phyloP scores from a whole-genome alignment of 2,113 vertebrate species.

The Perca flavescens region DNA sequence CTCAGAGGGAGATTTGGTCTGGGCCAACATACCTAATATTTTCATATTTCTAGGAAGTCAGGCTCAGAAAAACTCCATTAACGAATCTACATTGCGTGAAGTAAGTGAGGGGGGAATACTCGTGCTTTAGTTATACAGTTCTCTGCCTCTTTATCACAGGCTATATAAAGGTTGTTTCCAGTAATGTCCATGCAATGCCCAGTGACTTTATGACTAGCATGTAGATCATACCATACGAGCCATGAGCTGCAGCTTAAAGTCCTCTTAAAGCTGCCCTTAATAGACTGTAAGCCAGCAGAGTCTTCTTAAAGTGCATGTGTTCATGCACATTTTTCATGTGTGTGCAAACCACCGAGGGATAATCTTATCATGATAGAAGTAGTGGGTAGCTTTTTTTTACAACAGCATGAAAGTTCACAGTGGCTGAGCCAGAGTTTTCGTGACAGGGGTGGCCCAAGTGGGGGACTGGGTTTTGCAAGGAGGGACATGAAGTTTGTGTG shows the following conservation, averaged over 20 bases:
- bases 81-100: conserved; percentile 18
- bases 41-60: conserved; percentile 8
- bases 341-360: not conserved
- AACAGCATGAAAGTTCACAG: not conserved
- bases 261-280: conserved; percentile 11
- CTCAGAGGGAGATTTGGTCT: conserved; percentile 22
- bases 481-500: too few relatives aligned
- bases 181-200: conserved; percentile 11
- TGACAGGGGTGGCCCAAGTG: too few relatives aligned
- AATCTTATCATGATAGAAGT: not conserved
- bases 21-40: conserved; percentile 6
- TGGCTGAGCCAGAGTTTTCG: not conserved
- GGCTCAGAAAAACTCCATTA: conserved; percentile 21
- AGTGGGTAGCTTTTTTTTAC: not conserved
- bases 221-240: conserved; percentile 22
- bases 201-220: conserved; percentile 1
- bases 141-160: conserved; percentile 6
- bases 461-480: too few relatives aligned
- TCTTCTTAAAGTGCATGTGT: not conserved
- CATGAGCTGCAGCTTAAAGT: conserved; percentile 23
- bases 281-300: not conserved
- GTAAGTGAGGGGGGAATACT: not conserved
- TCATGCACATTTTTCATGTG: not conserved
- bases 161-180: conserved; percentile 7
- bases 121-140: not conserved